Base-by-base conservation (phyloP, 1,140 invertebrate genomes). In the Drosophila sturtevanti region DNA sequence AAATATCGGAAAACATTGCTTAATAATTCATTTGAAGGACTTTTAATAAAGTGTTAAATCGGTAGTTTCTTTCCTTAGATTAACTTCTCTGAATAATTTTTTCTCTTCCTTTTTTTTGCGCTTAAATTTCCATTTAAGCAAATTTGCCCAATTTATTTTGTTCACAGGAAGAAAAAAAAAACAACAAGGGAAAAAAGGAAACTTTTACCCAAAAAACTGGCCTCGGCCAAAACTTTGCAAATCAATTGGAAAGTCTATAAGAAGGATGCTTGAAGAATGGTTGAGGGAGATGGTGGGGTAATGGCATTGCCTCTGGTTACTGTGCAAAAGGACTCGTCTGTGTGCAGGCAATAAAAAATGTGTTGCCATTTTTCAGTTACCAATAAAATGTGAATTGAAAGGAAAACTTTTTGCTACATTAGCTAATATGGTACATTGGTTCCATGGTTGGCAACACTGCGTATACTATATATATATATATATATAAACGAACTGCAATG, bases 361-460 rank as follows among this genome's bases (percentile, higher is more conserved):
- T 56, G 54, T 56, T 27, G 24, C 54, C 54, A 56, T 56, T 34
- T 56, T 34, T 56, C 54, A 56, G 54, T 56, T 56, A 27, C 54
- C 54, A 56, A 56, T 56, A 56, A 56, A 70, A 60, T 12, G 63
- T 38, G 54, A 37, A 44, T 12, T 37, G n/a, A 51, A 58, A 70
- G 12, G 58, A 60, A 35, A 62, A 61, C 12, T 27, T 58, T 51
- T 70, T 66, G 55, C 62, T 61, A 56, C 84, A 87, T 87, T 87
- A 87, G 84, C 82, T 87, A 87, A 87, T 87, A 51, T 69, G 58
- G 24, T 27, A 56, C 41, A 48, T 48, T 48, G 51, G 48, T 63
- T 64, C 55, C 63, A 63, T 63, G 68, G 68, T 56, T 77, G 64
- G 55, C 55, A 55, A 79, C 79, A 44, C 44, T 64, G 82, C 82